phyloP scores from a whole-genome alignment of 2,888 invertebrate genomes.

The Leptinotarsa tumamoca region DNA sequence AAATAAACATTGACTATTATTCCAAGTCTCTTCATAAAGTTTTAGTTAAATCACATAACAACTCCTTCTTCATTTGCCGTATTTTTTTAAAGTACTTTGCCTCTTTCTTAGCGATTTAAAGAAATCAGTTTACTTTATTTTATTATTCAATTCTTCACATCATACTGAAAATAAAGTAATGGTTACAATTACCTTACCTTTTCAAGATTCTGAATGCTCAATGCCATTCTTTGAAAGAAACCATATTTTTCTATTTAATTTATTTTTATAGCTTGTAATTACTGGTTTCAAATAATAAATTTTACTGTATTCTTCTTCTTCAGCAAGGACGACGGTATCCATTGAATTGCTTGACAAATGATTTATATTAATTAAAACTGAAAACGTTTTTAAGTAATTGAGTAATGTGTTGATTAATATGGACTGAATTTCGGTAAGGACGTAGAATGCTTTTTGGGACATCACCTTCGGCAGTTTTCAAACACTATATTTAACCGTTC shows the following conservation, averaged over 20 bases:
- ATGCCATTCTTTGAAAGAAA: background rate
- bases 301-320: conserved; percentile 14
- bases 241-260: background rate
- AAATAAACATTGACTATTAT: too few relatives aligned
- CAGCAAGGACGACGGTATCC: background rate
- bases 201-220: background rate
- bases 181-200: background rate
- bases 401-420: conserved; percentile 4
- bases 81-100: too few relatives aligned
- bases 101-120: too few relatives aligned
- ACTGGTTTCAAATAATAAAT: conserved; percentile 28
- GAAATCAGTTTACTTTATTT: background rate
- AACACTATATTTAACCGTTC: background rate
- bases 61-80: too few relatives aligned
- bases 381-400: background rate
- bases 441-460: conserved; percentile 6
- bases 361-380: conserved; percentile 22
- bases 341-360: conserved; percentile 5
- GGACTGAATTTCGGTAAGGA: background rate
- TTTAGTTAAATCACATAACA: too few relatives aligned
- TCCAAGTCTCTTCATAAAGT: too few relatives aligned
- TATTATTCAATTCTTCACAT: background rate
- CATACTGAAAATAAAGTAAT: background rate
- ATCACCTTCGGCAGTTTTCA: background rate
- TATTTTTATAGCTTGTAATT: conserved; percentile 34